Evolutionary conservation across 2,888 invertebrate genomes (phyloP).

Genomic region (Muscina levida): DNA sequence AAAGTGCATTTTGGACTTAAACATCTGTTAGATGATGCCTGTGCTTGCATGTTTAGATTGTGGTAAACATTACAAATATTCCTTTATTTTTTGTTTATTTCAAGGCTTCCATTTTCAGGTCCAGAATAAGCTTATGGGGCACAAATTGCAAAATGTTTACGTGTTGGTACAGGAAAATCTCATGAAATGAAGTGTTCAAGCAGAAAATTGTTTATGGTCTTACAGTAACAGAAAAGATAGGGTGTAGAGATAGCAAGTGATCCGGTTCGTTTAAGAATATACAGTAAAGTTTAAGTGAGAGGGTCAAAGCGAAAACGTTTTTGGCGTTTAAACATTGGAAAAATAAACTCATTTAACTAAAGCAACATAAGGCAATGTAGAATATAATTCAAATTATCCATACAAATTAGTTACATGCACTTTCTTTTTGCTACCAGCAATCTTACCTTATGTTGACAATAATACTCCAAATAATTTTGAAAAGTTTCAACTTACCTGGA

Average conservation of each 20-base stretch:
- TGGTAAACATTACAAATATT: neutral
- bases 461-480: no score
- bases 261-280: constrained; percentile 24
- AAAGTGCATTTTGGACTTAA: neutral
- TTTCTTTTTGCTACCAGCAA: no score
- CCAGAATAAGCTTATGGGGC: neutral
- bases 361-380: no score
- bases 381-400: no score
- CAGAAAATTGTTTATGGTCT: constrained; percentile 56
- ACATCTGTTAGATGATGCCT: constrained; percentile 17
- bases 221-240: constrained; percentile 18
- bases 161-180: neutral
- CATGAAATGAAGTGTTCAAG: constrained; percentile 48
- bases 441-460: no score
- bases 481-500: no score
- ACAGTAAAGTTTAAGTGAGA: no score
- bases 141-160: neutral
- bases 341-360: no score
- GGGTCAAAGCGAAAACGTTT: neutral
- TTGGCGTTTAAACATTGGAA: no score
- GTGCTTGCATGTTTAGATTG: constrained; percentile 10
- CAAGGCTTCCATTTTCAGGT: neutral
- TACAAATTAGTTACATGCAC: no score
- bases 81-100: neutral
- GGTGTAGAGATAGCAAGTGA: constrained; percentile 13